Evolutionary conservation across 2,888 invertebrate genomes (phyloP), one percentile per base, ranked within the genome.

Genomic region (Cyclophora punctaria): DNA sequence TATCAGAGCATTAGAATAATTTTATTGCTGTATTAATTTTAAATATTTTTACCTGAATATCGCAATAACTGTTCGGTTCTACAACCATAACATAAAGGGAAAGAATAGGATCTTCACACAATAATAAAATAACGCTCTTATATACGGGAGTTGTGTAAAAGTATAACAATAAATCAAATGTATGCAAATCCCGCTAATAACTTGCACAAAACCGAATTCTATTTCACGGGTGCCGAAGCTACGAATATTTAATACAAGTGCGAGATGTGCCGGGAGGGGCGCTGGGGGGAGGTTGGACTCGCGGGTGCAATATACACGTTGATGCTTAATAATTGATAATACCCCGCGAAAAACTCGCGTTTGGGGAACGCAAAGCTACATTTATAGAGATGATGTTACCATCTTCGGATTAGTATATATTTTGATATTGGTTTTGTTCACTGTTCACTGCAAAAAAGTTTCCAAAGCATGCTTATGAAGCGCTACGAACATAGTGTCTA

Each of bases 321-420:
- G 89, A 88, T 89, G 85, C 85, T 88, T 85, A 88, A 89, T 88
- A 89, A 89, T 88, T 89, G 88, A 89, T 89, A 88, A 88, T 88
- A 80, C 85, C 81, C 83, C 83, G 83, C 83, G 84, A 86, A 87
- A 86, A 88, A 86, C 85, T 78, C 80, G 75, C 76, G 69, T 66
- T 60, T 59, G 73, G 75, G 76, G 75, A 75, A 73, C 72, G 60
- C 62, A 46, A 51, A 41, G 5, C 53, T 56, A 66, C 51, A 33
- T 49, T 2, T 59, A 55, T 55, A 56, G 83, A 85, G 84, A 6
- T 76, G 78, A 46, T 75, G 55, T 48, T 60, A 76, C 75, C 69
- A 44, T 47, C 37, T 37, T 37, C 5, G 4, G 37, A 37, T 20
- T 20, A 20, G 20, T 20, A 20, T 20, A 20, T 20, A 20, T 20